These are phyloP conservation scores for Eugnorisma glareosa DNA, from an alignment of 2,888 invertebrate genomes.

Conservation along the genomic window DNA sequence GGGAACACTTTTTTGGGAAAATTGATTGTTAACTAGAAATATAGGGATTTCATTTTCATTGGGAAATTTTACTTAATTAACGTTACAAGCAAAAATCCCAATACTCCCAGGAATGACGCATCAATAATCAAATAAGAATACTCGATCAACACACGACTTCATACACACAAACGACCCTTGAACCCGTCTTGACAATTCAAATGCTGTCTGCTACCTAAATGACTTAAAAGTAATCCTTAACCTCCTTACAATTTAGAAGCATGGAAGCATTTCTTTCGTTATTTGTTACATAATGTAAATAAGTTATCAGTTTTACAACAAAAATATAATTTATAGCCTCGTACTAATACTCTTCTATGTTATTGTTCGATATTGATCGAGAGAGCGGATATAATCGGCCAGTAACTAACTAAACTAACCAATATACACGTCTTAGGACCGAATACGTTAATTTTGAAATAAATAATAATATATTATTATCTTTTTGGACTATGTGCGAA, in stretches of 20 bases:
- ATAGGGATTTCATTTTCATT: constrained; percentile 16
- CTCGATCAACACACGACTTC: constrained; percentile 20
- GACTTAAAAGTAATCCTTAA: constrained; percentile 44
- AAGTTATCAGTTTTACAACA: constrained; percentile 49
- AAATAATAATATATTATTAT: constrained; percentile 45
- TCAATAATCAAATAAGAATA: constrained; percentile 4
- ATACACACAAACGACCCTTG: constrained; percentile 34
- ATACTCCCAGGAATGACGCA: background rate
- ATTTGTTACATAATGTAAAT: constrained; percentile 54
- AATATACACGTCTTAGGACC: constrained; percentile 30
- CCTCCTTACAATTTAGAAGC: constrained; percentile 54
- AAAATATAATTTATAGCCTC: constrained; percentile 67
- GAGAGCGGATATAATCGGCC: constrained; percentile 48
- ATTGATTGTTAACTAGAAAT: background rate
- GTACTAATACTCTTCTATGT: constrained; percentile 49
- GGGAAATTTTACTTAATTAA: background rate
- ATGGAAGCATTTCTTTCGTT: constrained; percentile 61
- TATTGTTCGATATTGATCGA: constrained; percentile 60
- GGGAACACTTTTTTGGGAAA: background rate
- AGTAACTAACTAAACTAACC: constrained; percentile 42
- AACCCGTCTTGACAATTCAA: constrained; percentile 39
- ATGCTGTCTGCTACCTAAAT: constrained; percentile 44
- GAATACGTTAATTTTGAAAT: constrained; percentile 44
- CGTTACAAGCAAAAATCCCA: background rate
- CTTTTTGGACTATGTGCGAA: constrained; percentile 43